Conservation (phyloP, 2,888 invertebrate species). For the Coelinius sp. region DNA sequence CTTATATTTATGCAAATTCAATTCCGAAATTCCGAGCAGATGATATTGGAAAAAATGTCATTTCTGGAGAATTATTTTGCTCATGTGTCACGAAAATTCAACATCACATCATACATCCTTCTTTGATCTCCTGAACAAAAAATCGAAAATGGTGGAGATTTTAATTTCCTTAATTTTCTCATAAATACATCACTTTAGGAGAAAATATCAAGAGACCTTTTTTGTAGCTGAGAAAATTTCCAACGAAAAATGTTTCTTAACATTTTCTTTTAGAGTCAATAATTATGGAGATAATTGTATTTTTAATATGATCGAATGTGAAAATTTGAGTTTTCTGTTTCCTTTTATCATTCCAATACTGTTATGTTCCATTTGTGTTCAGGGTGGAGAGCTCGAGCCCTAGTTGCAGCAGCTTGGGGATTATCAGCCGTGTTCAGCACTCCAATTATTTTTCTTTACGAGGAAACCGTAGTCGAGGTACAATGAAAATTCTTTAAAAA, state of each 20-base stretch:
- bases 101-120: not conserved
- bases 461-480: conserved; percentile 82
- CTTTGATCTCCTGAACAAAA: too few species aligned
- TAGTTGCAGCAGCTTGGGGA: conserved; percentile 87
- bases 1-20: not conserved
- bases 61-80: not conserved
- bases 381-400: conserved; percentile 88
- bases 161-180: too few species aligned
- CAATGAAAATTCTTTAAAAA: conserved; percentile 56
- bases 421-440: conserved; percentile 86
- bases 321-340: too few species aligned
- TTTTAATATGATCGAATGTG: too few species aligned
- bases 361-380: conserved; percentile 43
- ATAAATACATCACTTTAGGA: too few species aligned
- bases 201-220: too few species aligned
- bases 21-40: not conserved
- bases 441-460: conserved; percentile 86
- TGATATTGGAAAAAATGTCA: not conserved
- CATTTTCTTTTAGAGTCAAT: too few species aligned
- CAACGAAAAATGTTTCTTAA: too few species aligned
- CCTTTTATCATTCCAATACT: not conserved
- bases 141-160: too few species aligned
- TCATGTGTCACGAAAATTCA: not conserved
- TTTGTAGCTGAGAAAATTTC: too few species aligned
- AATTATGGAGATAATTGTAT: too few species aligned